Evolutionary conservation across 64 coral and sea anemone genomes (phyloP).

Genomic region (Hydrozoanthus tunicans): DNA sequence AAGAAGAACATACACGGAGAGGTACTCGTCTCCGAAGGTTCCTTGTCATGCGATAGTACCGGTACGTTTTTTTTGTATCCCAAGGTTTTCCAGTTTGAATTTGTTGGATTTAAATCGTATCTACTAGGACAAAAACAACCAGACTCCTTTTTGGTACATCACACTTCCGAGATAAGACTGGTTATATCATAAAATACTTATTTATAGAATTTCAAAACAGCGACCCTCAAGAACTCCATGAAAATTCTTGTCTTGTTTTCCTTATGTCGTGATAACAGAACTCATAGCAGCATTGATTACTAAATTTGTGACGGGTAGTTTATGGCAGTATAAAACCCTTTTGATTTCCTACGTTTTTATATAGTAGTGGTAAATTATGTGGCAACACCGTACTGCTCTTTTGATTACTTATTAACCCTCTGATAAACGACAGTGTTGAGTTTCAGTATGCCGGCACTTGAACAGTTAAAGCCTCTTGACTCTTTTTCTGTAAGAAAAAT

Average conservation of each 20-base stretch:
- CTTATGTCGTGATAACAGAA: neutral
- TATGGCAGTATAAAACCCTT: neutral
- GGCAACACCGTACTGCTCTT: neutral
- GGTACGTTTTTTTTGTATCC: neutral
- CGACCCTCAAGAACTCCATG: neutral
- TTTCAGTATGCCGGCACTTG: neutral
- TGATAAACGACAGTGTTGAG: neutral
- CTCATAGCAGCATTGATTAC: neutral
- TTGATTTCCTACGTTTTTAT: neutral
- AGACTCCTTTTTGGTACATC: too few species aligned
- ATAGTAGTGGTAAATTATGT: neutral
- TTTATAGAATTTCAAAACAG: too few species aligned
- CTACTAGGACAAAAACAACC: too few species aligned
- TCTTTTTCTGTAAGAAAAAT: too few species aligned
- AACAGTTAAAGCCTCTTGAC: neutral
- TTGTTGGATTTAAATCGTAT: too few species aligned
- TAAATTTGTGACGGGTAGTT: too few species aligned
- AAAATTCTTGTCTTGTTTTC: neutral
- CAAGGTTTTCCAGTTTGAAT: too few species aligned
- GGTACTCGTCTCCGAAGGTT: neutral
- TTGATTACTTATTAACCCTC: neutral
- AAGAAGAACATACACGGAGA: neutral
- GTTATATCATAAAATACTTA: too few species aligned
- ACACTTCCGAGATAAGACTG: too few species aligned
- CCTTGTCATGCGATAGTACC: slow-evolving; percentile 8